These are phyloP conservation scores for Leptopilina drosophilae DNA, from an alignment of 2,888 invertebrate species.

Conservation along the genomic window DNA sequence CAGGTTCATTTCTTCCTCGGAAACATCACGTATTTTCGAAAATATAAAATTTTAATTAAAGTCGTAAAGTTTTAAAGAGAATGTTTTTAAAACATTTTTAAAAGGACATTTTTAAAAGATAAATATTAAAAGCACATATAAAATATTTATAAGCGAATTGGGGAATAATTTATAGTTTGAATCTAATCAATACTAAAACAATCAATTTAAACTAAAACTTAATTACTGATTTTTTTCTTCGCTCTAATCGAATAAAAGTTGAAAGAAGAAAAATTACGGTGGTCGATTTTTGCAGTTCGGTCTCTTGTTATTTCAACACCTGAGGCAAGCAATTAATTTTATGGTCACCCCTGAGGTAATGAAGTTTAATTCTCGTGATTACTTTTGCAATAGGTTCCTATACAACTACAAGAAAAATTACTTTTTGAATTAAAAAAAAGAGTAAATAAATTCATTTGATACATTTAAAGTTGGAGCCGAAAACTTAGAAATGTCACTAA, in stretches of 20 bases:
- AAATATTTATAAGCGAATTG: too few relatives aligned
- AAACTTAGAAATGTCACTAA: too few relatives aligned
- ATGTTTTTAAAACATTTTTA: too few relatives aligned
- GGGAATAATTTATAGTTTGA: too few relatives aligned
- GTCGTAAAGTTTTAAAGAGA: too few relatives aligned
- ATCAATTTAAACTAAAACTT: not conserved
- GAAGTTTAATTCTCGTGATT: conserved; percentile 18
- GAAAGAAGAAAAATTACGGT: not conserved
- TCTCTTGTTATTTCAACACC: conserved; percentile 37
- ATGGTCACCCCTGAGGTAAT: conserved; percentile 31
- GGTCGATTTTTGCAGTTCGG: conserved; percentile 7
- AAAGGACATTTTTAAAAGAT: too few relatives aligned
- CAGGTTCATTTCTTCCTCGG: too few relatives aligned
- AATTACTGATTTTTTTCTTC: not conserved
- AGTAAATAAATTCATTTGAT: not conserved
- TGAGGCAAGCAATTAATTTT: conserved; percentile 28
- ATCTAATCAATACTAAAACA: not conserved
- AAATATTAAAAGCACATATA: too few relatives aligned
- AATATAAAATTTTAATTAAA: too few relatives aligned
- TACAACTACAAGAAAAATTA: not conserved
- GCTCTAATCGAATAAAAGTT: conserved; percentile 24
- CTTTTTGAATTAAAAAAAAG: conserved; percentile 12
- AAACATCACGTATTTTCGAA: too few relatives aligned
- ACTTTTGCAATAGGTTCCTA: conserved; percentile 11
- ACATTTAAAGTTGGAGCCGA: too few relatives aligned